Evolutionary conservation across 2,113 vertebrate genomes (phyloP), one percentile per base, ranked within the genome.

Genomic region (Ochotona curzoniae): DNA sequence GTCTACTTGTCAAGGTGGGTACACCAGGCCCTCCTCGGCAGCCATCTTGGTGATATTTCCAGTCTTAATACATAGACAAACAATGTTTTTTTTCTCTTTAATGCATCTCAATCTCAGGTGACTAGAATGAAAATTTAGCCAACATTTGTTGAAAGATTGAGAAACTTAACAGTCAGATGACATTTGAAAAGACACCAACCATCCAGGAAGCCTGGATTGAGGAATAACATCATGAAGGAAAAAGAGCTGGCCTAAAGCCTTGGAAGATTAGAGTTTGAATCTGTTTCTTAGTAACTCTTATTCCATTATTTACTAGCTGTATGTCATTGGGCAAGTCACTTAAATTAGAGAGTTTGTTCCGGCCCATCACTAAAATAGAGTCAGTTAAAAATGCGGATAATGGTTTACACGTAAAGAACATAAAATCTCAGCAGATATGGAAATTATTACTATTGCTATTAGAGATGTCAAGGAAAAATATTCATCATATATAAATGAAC

Each of bases 401-500:
- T 32, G 30, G 63, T 60, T 89, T 73, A 85, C 67, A 61, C 3
- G 69, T 17, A 79, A 84, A 83, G 4, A 66, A 82, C 25, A 49
- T 67, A 89, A 78, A 87, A 81, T 80, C 30, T 1, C 20, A 71
- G 63, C 8, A 89, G 66, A 81, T 81, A 30, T 21, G 25, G 61
- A 61, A 21, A 88, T 71, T 7, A 60, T 64, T 12, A 63, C 51
- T 74, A 63, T 66, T 66, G 79, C 10, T 91, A 49, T 57, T 73
- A 71, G 49, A 87, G 51, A 89, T 69, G 13, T 69, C 38, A 89
- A 12, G 83, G 83, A 51, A 95, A 94, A 82, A 74, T 92, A 87
- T 51, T 93, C 75, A 89, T 47, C 17, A 94, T 74, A 6, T n/a
- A 79, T 93, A 94, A 93, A 75, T 32, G 87, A 85, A 30, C 21